Evolutionary conservation across 92 coral and sea anemone species (phyloP).

Genomic region (Diadumene lineata): DNA sequence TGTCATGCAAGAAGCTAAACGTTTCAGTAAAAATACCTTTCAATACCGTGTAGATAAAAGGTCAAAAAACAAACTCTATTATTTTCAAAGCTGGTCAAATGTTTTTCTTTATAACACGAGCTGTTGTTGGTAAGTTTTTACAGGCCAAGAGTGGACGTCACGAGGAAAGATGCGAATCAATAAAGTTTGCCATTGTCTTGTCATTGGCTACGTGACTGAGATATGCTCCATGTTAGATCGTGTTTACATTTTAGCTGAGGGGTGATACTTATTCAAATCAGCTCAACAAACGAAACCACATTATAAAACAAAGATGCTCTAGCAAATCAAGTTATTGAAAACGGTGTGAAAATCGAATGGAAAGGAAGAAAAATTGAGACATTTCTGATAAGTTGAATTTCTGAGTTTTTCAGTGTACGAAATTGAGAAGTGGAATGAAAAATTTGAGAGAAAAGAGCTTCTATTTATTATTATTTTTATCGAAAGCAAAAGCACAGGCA

Average conservation of each 20-base stretch:
- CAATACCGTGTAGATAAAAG: not conserved
- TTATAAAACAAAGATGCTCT: too few relatives aligned
- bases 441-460: too few relatives aligned
- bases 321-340: too few relatives aligned
- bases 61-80: not conserved
- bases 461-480: too few relatives aligned
- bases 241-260: conserved; percentile 1
- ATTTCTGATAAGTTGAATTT: too few relatives aligned
- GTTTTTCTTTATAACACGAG: not conserved
- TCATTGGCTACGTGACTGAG: not conserved
- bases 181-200: not conserved
- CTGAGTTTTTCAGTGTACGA: too few relatives aligned
- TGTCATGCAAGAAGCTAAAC: not conserved
- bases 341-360: too few relatives aligned
- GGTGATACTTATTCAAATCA: not conserved
- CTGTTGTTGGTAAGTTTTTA: not conserved
- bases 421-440: too few relatives aligned
- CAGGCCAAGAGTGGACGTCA: not conserved
- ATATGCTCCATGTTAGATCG: not conserved
- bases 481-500: too few relatives aligned
- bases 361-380: too few relatives aligned
- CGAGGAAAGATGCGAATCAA: not conserved
- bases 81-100: not conserved
- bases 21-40: not conserved
- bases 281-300: not conserved